Evolutionary conservation across 2,888 invertebrate species (phyloP), one percentile per base, ranked within the genome.

Genomic region (Synanthedon formicaeformis): DNA sequence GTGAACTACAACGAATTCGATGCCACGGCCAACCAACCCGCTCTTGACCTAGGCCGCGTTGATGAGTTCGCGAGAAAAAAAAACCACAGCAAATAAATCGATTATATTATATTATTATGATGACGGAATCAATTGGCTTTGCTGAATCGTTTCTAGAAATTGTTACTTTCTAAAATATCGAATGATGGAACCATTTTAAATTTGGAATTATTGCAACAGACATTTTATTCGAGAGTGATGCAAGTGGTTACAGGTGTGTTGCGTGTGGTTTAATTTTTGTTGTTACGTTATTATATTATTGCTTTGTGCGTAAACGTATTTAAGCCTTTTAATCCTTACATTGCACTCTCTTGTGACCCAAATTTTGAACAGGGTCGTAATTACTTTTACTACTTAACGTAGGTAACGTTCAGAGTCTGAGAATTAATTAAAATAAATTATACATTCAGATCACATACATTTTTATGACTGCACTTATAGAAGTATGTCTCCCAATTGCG

Each of bases 41-140:
- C 58, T 67, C 81, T 81, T 81, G 81, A 82, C 82, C 81, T 75
- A 72, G 68, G 64, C 69, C 64, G 61, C 55, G 58, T 41, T 64
- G 69, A 65, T 69, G 73, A 67, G 67, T 71, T 64, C 55, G 50
- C 53, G 50, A 49, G 23, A 49, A 16, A 49, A 23, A 49, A 18
- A 50, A 51, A 49, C 48, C 50, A 23, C 45, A 45, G 13, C 54
- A 54, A 53, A 52, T 52, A 50, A 59, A 60, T 59, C 60, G 56
- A 63, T 62, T 57, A 13, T 11, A 49, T 16, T 16, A 13, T 14
- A 4, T 8, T 41, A 16, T 41, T 12, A n/a, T 34, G 6, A 34
- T 34, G 34, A 34, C 10, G 34, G 34, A 34, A 45, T 14, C 45
- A 14, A 45, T 14, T 45, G 16, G 49, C 8, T 14, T 16, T 23